Conservation (phyloP, 2,888 invertebrate genomes). For the Eristalis intricaria region DNA sequence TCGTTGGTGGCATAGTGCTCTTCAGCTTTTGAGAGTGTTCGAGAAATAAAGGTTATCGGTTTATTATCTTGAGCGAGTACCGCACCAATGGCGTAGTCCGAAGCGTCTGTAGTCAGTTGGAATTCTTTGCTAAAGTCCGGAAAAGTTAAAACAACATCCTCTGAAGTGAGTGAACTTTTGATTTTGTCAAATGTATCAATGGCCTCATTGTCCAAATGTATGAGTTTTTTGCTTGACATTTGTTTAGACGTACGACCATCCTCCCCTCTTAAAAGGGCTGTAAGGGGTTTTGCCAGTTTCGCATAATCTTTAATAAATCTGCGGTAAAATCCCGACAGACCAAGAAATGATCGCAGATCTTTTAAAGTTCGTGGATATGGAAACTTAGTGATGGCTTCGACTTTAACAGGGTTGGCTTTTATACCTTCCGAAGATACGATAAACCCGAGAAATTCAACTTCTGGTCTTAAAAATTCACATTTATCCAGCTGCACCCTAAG, state of each 20-base stretch:
- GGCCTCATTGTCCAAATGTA: conserved; percentile 7
- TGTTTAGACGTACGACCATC: background rate
- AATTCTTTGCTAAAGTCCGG: too few relatives aligned
- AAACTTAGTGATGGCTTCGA: background rate
- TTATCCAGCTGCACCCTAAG: conserved; percentile 26
- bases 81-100: too few relatives aligned
- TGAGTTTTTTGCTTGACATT: conserved; percentile 14
- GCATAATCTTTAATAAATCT: conserved; percentile 21
- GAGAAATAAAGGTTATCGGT: too few relatives aligned
- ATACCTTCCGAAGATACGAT: background rate
- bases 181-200: conserved; percentile 19
- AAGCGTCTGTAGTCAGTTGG: too few relatives aligned
- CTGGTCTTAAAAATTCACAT: conserved; percentile 17
- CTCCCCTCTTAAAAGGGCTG: background rate
- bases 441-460: conserved; percentile 33
- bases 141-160: too few relatives aligned
- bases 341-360: conserved; percentile 19
- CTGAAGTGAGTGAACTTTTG: too few relatives aligned
- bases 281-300: conserved; percentile 30
- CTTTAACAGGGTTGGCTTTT: background rate
- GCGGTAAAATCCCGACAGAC: conserved; percentile 27
- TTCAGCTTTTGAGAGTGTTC: too few relatives aligned
- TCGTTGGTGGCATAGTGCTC: too few relatives aligned
- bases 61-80: too few relatives aligned
- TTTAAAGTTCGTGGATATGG: conserved; percentile 20